These are phyloP conservation scores for Hylia prasina DNA, from an alignment of 2,113 vertebrate genomes.

Conservation along the genomic window DNA sequence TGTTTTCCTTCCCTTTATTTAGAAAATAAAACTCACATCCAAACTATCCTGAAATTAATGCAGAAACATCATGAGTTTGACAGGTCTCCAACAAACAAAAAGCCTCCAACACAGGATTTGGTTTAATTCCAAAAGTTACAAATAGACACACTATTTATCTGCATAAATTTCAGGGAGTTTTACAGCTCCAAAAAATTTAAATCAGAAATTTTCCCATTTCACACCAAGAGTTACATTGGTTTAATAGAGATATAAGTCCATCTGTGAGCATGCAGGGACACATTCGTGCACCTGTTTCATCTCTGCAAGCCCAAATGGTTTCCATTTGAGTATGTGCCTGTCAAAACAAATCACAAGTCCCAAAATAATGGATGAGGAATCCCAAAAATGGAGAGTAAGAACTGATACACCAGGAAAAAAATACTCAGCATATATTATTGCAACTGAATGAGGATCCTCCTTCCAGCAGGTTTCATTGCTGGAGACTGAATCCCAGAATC, in stretches of 20 bases:
- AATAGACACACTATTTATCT: neutral
- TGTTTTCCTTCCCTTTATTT: neutral
- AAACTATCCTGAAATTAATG: neutral
- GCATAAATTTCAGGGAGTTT: neutral
- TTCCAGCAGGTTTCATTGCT: neutral
- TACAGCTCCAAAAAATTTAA: neutral
- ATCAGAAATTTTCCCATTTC: neutral
- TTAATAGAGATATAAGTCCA: neutral
- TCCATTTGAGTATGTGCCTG: neutral
- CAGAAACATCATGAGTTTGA: neutral
- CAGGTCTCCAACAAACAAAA: neutral
- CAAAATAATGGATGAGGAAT: constrained; percentile 12
- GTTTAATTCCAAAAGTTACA: neutral
- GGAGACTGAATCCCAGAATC: neutral
- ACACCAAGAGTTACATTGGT: neutral
- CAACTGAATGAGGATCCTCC: neutral
- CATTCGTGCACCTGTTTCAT: neutral
- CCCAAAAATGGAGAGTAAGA: neutral
- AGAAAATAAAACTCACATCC: neutral
- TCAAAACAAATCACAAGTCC: neutral
- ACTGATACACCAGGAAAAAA: neutral
- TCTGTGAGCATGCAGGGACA: neutral
- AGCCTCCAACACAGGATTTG: neutral
- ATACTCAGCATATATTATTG: neutral
- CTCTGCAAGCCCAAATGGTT: neutral